Percentiles rank a stretch among this genome's conserved stretches.
Evolutionary conservation across 2,113 vertebrate species (phyloP).

Genomic region (Scomber japonicus): DNA sequence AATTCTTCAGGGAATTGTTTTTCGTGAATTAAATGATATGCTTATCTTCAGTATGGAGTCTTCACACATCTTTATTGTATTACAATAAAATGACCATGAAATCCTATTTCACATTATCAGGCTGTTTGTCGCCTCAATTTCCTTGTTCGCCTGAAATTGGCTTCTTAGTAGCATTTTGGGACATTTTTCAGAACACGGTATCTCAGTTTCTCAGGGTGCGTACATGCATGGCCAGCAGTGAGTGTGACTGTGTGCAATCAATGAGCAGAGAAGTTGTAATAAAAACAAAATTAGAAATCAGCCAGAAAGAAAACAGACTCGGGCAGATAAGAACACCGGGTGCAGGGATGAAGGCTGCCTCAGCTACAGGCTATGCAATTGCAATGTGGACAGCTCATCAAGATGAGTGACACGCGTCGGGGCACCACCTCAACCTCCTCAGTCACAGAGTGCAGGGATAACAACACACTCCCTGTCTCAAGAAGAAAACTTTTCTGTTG

Average conservation of each 20-base stretch:
- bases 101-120: slow-evolving; percentile 40
- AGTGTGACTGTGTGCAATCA: background rate
- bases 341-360: background rate
- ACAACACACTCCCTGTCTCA: slow-evolving; percentile 9
- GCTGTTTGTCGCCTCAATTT: background rate
- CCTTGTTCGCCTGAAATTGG: slow-evolving; percentile 19
- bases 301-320: background rate
- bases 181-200: background rate
- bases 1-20: slow-evolving; percentile 19
- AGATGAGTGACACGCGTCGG: slow-evolving; percentile 33
- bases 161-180: slow-evolving; percentile 18
- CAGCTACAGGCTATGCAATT: background rate
- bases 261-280: background rate
- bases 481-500: background rate
- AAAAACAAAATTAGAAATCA: slow-evolving; percentile 14
- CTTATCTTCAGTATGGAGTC: slow-evolving; percentile 26
- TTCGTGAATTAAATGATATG: slow-evolving; percentile 17
- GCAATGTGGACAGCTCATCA: slow-evolving; percentile 26
- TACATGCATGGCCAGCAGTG: background rate
- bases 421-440: slow-evolving; percentile 7
- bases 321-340: slow-evolving; percentile 15
- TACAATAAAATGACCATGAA: slow-evolving; percentile 29
- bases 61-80: slow-evolving; percentile 22
- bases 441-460: slow-evolving; percentile 11
- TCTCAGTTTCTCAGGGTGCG: background rate